These are phyloP conservation scores for Spisula subtruncata DNA, from an alignment of 2,888 invertebrate species.

Conservation along the genomic window DNA sequence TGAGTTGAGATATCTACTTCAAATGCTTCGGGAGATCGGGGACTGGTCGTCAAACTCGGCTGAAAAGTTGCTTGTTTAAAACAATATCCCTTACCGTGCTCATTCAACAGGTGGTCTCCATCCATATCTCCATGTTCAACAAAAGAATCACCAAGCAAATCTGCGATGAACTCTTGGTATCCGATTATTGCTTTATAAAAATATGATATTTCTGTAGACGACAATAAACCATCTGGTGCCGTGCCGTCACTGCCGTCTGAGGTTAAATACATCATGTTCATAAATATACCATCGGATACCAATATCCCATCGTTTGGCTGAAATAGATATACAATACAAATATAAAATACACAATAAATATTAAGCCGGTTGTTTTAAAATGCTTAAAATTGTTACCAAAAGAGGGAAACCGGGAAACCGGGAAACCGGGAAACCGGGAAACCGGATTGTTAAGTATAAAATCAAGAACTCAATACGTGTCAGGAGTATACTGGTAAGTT, in stretches of 20 bases:
- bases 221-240: background rate
- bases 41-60: too few species aligned
- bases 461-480: too few species aligned
- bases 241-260: background rate
- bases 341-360: too few species aligned
- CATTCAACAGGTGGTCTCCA: background rate
- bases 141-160: background rate
- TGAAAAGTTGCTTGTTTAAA: too few species aligned
- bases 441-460: too few species aligned
- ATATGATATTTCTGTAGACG: background rate
- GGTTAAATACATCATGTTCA: background rate
- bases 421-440: too few species aligned
- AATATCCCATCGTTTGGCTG: background rate
- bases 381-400: background rate
- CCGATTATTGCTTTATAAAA: background rate
- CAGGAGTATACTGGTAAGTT: too few species aligned
- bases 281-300: background rate
- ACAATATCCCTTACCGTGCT: background rate
- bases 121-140: background rate
- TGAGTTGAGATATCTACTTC: too few species aligned
- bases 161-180: background rate
- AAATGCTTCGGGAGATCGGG: too few species aligned
- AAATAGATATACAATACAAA: background rate
- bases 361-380: too few species aligned
- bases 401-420: too few species aligned